Base-by-base conservation (phyloP, 2,113 vertebrate genomes). In the Hypomesus transpacificus region DNA sequence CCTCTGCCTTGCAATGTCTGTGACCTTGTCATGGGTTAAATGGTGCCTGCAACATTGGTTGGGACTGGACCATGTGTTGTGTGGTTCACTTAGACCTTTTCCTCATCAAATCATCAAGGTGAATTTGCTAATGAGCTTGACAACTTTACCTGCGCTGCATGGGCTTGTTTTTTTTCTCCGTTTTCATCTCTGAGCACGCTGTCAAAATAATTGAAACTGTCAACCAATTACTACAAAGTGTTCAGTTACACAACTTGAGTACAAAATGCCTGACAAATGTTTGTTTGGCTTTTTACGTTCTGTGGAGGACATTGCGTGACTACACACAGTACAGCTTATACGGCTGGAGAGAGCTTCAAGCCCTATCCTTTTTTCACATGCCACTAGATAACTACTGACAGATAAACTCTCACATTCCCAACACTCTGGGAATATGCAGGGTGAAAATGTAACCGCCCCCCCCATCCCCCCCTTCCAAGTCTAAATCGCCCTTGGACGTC, bases 401-500 rank as follows among this genome's bases (percentile, higher is more conserved):
- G 72, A 18, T 60, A 60, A 61, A 54, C 16, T 6, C 31, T 52
- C 20, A 26, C 66, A 75, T 78, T 75, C 69, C 62, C 63, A 34
- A 57, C 34, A 34, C 59, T 11, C 52, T 18, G 46, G 53, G 60
- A 77, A n/a, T 20, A 28, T 69, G 31, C 14, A 50, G 60, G 71
- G 56, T 34, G 63, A 34, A 28, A 60, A 57, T 17, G 39, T 14
- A 8, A 59, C 53, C 22, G 53, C 70, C 14, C 34, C 14, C 50
- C 51, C 26, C 21, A 14, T 1, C 4, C 28, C 46, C 5, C 28
- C 57, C 11, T 4, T 3, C 26, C 46, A n/a, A 53, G 31, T 21
- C 17, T 14, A 60, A 20, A 53, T 16, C 4, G 65, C 24, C 46
- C 24, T 9, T 14, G 58, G 50, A 63, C 28, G 31, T 70, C 11